phyloP scores from a whole-genome alignment of 2,113 vertebrate species.

The Camelus bactrianus region DNA sequence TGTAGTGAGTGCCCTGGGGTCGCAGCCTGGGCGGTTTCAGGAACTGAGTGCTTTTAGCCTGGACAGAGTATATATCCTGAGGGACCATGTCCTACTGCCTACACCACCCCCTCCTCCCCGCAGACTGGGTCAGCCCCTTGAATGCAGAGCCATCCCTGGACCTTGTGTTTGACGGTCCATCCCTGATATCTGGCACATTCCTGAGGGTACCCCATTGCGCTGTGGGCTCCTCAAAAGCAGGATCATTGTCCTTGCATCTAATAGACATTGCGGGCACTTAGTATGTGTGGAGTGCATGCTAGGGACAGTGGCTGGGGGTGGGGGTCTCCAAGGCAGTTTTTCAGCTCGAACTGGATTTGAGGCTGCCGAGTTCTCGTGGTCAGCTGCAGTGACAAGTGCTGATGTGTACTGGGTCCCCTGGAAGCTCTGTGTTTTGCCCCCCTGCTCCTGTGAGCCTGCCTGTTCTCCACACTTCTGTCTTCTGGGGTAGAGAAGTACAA shows the following conservation, averaged over 20 bases:
- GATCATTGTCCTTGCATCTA: not conserved
- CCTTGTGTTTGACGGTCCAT: not conserved
- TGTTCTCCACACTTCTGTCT: not conserved
- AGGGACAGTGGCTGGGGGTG: not conserved
- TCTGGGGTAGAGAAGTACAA: not conserved
- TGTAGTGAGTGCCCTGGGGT: accelerated
- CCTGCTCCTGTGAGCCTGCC: not conserved
- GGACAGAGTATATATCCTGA: not conserved
- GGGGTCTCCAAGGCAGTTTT: not conserved
- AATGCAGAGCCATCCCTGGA: accelerated
- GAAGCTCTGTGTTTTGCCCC: not conserved
- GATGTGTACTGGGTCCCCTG: accelerated
- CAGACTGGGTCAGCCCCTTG: not conserved
- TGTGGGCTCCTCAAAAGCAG: not conserved
- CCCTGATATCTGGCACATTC: accelerated
- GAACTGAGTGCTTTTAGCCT: not conserved
- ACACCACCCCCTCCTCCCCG: too few relatives aligned
- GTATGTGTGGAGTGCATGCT: accelerated
- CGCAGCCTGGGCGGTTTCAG: not conserved
- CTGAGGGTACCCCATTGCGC: not conserved
- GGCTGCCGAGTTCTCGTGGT: accelerated
- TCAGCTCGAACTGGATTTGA: not conserved
- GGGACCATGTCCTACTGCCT: not conserved
- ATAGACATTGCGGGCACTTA: accelerated
- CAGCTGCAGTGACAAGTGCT: not conserved